These are phyloP conservation scores for Tinea pellionella DNA, from an alignment of 2,888 invertebrate genomes.

Conservation along the genomic window DNA sequence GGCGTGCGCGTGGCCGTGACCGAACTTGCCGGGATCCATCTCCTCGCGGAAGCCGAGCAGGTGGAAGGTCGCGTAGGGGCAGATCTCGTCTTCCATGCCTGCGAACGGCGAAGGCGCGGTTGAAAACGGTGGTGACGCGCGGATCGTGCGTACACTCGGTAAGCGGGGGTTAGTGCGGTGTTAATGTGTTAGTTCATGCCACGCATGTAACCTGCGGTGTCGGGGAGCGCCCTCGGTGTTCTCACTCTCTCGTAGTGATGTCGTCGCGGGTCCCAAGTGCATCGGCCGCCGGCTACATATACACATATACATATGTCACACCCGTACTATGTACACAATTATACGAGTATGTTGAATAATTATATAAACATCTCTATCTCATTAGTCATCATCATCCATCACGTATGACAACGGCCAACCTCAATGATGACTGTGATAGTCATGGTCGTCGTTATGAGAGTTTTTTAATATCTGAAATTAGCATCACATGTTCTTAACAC, in stretches of 20 bases:
- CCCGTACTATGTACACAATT: too few species aligned
- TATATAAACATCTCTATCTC: too few species aligned
- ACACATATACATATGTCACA: constrained; percentile 72
- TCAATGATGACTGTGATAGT: too few species aligned
- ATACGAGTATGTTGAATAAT: too few species aligned
- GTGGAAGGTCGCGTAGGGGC: constrained; percentile 97
- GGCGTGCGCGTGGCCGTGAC: constrained; percentile 74
- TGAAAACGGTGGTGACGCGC: background rate
- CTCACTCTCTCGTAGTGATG: constrained; percentile 91
- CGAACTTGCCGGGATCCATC: constrained; percentile 93
- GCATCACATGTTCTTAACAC: too few species aligned
- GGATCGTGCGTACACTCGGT: background rate
- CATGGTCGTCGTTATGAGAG: too few species aligned
- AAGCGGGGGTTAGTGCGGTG: too few species aligned
- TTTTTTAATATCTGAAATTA: too few species aligned
- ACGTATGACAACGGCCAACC: too few species aligned
- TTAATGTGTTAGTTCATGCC: background rate
- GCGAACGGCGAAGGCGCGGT: constrained; percentile 20
- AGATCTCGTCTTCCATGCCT: constrained; percentile 97
- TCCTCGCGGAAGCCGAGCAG: constrained; percentile 94
- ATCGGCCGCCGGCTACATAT: constrained; percentile 65
- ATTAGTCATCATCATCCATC: too few species aligned
- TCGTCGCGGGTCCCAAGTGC: constrained; percentile 90
- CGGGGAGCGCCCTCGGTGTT: constrained; percentile 27
- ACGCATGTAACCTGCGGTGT: background rate